These are phyloP conservation scores for Pelecanoides urinatrix DNA, from an alignment of 2,113 vertebrate genomes.

Conservation along the genomic window DNA sequence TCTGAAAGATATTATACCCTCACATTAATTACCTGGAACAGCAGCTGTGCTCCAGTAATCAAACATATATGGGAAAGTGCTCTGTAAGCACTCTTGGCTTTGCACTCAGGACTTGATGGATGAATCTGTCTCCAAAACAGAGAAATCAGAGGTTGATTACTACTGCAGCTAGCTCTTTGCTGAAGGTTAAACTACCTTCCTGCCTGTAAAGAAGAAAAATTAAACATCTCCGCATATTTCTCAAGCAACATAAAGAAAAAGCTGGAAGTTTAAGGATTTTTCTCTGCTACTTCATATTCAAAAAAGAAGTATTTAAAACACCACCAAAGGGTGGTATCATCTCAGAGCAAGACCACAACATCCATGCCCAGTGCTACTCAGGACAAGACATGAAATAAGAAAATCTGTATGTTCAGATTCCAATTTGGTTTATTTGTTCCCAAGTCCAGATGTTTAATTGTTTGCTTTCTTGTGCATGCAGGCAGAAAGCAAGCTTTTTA, in stretches of 20 bases:
- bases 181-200: background rate
- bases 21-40: constrained; percentile 27
- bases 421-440: background rate
- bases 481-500: background rate
- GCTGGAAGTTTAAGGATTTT: background rate
- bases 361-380: background rate
- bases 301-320: background rate
- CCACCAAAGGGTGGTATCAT: background rate
- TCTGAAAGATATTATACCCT: background rate
- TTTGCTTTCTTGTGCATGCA: background rate
- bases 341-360: background rate
- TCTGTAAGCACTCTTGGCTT: background rate
- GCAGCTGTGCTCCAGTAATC: constrained; percentile 29
- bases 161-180: background rate
- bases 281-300: background rate
- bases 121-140: background rate
- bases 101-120: background rate
- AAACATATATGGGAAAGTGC: background rate
- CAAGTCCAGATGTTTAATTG: background rate
- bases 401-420: background rate
- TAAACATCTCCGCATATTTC: background rate
- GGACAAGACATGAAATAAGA: background rate
- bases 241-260: background rate
- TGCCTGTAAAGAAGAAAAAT: background rate
- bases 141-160: background rate